These are phyloP conservation scores for Lithobates sylvaticus DNA, from an alignment of 2,797 vertebrate species.

Conservation along the genomic window DNA sequence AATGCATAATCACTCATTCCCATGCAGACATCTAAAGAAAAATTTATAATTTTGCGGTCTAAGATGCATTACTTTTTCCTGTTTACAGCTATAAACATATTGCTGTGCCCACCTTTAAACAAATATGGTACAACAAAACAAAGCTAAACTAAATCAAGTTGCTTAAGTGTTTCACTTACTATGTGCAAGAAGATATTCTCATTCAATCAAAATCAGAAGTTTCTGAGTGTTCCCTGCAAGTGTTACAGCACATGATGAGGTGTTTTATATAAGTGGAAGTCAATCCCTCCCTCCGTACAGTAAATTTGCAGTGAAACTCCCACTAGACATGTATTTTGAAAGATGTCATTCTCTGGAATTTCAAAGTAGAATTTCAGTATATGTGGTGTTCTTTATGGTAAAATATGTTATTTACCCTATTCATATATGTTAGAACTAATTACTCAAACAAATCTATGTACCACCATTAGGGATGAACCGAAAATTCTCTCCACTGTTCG, in stretches of 20 bases:
- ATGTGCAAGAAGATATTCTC: conserved; percentile 9
- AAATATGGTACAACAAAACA: neutral
- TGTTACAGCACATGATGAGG: conserved; percentile 30
- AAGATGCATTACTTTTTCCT: too few relatives aligned
- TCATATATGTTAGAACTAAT: too few relatives aligned
- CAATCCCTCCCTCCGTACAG: conserved; percentile 32
- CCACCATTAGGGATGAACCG: too few relatives aligned
- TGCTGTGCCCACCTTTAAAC: too few relatives aligned
- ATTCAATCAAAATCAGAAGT: conserved; percentile 10
- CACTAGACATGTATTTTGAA: neutral
- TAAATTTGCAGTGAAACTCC: conserved; percentile 29
- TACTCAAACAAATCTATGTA: too few relatives aligned
- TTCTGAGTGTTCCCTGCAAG: conserved; percentile 22
- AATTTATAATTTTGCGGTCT: too few relatives aligned
- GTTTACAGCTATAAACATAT: too few relatives aligned
- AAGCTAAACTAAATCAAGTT: neutral
- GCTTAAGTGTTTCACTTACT: conserved; percentile 33
- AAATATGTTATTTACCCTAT: too few relatives aligned
- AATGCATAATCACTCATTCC: neutral
- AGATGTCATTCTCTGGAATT: conserved; percentile 30
- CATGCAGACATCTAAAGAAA: too few relatives aligned
- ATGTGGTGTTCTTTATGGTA: too few relatives aligned
- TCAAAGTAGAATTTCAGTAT: neutral
- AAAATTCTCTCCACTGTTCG: too few relatives aligned
- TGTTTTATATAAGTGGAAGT: conserved; percentile 41